Evolutionary conservation across 2,113 vertebrate species (phyloP).

Genomic region (Cacatua alba): DNA sequence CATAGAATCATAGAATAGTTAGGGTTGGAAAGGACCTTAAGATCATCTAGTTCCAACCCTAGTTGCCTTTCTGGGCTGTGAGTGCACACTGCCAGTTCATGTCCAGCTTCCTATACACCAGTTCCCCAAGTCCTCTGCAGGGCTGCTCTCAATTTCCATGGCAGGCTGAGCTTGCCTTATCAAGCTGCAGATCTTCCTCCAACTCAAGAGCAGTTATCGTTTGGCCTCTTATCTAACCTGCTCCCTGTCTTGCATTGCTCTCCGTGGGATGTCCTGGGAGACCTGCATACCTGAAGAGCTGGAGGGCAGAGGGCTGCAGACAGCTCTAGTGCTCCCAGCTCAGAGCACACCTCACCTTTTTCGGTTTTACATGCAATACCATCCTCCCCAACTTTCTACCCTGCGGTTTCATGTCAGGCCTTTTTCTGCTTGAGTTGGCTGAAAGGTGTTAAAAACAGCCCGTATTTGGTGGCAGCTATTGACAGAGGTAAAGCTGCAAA

Average conservation of each 20-base stretch:
- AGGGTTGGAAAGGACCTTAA: neutral
- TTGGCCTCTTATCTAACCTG: neutral
- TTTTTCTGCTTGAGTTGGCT: slow-evolving; percentile 5
- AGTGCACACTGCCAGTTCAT: neutral
- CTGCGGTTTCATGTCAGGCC: slow-evolving; percentile 2
- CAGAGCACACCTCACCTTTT: neutral
- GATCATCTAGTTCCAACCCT: neutral
- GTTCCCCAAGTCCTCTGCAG: neutral
- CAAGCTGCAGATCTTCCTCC: neutral
- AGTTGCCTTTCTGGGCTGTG: neutral
- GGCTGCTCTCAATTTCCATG: neutral
- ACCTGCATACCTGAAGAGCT: rapidly evolving
- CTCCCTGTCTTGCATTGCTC: rapidly evolving
- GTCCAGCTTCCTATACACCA: neutral
- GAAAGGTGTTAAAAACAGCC: slow-evolving; percentile 48
- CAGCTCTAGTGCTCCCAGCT: neutral
- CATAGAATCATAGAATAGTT: neutral
- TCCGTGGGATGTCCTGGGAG: neutral
- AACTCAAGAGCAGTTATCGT: neutral
- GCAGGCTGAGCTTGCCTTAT: neutral
- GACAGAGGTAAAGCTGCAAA: neutral
- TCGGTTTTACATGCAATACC: neutral
- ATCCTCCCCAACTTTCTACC: neutral
- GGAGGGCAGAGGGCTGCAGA: neutral
- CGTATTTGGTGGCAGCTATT: neutral